Evolutionary conservation across 2,113 vertebrate species (phyloP), one percentile per base, ranked within the genome.

Genomic region (Brachypteracias leptosomus): DNA sequence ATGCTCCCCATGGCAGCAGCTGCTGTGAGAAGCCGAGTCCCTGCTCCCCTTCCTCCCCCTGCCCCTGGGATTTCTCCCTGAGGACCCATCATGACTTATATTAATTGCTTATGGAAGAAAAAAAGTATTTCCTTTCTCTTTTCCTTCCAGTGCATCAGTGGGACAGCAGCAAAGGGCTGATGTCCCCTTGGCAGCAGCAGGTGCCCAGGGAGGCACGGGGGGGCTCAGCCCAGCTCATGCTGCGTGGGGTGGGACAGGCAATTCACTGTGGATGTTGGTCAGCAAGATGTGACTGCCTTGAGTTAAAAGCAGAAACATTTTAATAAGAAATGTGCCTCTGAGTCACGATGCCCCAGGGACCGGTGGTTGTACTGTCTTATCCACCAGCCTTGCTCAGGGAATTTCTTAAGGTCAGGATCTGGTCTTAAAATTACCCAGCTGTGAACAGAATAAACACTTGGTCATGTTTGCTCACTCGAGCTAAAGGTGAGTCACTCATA

Each of bases 321-420:
- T 54, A 88, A 87, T 92, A 83, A 94, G 73, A 95, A 92, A 86
- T 71, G 42, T 85, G 73, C 70, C 95, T 94, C 76, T 97, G 96
- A 97, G 83, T 96, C 96, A 97, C 0, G 4, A 54, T 92, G 88
- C 93, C 90, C 92, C 76, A 58, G 93, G 93, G 95, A 92, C 57
- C 18, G 2, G 86, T 88, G 78, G 75, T 75, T n/a, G 82, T 55
- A 18, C 88, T 61, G 31, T 35, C 86, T 94, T 90, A 96, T 78
- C 88, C 92, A 87, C 85, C 83, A 90, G 79, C 76, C 83, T 87
- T 88, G 82, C 85, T 93, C 10, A 1, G 95, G 88, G 94, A 93
- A 88, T 92, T 92, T 93, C 91, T 94, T 96, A 96, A 96, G 92
- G 96, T 96, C 95, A 96, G 77, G 73, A 90, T 86, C 88, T 35